phyloP scores from a whole-genome alignment of 2,797 vertebrate genomes.

The Tamandua tetradactyla region DNA sequence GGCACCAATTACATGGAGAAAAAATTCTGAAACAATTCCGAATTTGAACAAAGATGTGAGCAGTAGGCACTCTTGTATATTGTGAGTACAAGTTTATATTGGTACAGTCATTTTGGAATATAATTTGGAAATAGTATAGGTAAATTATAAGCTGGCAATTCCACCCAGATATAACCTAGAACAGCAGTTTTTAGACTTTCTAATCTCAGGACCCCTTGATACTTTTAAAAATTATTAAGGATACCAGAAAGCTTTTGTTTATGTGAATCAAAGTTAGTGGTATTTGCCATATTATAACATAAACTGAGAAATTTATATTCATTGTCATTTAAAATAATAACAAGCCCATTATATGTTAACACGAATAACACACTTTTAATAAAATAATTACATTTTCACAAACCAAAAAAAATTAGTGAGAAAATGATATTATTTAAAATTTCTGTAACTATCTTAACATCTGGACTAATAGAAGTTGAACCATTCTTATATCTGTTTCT shows the following conservation, averaged over 20 bases:
- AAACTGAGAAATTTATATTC: not conserved
- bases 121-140: not conserved
- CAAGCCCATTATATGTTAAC: too few species aligned
- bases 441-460: not conserved
- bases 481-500: too few species aligned
- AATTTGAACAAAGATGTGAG: not conserved
- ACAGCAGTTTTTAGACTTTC: not conserved
- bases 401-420: not conserved
- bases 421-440: not conserved
- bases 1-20: not conserved
- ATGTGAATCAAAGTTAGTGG: not conserved
- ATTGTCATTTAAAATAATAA: not conserved
- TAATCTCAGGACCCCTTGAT: not conserved
- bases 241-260: not conserved
- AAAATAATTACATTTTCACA: not conserved
- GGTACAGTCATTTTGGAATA: not conserved
- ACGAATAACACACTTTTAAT: not conserved
- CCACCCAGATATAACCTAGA: not conserved
- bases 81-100: not conserved
- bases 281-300: conserved; percentile 7
- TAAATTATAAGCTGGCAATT: not conserved
- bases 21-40: not conserved
- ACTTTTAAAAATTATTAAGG: not conserved
- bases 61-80: not conserved
- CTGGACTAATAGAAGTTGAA: not conserved